Base-by-base conservation (phyloP, 35 echinoderm and acorn worm genomes). In the Anneissia japonica region DNA sequence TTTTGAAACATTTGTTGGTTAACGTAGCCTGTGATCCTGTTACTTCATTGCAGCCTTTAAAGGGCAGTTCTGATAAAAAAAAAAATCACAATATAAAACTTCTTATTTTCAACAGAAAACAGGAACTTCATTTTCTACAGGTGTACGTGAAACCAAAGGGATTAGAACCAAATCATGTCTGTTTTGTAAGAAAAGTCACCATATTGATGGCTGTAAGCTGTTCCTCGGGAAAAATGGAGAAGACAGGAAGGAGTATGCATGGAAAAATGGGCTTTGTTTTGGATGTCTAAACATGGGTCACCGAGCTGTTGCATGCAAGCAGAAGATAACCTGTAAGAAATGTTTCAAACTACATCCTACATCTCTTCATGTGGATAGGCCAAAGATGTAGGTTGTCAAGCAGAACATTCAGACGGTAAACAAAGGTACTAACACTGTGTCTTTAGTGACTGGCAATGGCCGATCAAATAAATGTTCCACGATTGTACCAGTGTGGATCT, bases 401-500 rank as follows among this genome's bases (percentile, higher is more conserved):
- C 37, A 74, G 37, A 74, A 31, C 3, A 29, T 33, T 37, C 35
- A 10, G 41, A 31, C n/a, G 38, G n/a, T 17, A 10, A 76, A 29
- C 4, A 41, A 28, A 33, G 30, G 41, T 33, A 76, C n/a, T 5
- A 33, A 28, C 26, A 33, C 26, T 75, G 4, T 28, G 4, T 75
- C 26, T 75, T 28, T 28, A 75, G 73, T 75, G 26, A 75, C 73
- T 38, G 21, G 32, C 3, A 33, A 6, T 35, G 21, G 34, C 1
- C 9, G 45, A 32, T 7, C 21, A 26, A 32, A 51, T 14, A 79
- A 77, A 35, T 74, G 41, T 40, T 89, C 91, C 10, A 55, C 81
- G 81, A 93, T 93, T 84, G 79, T 93, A 32, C 91, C 86, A 41
- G 91, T 93, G 3, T 84, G 86, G 86, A 73, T 93, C 0, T 93